phyloP scores from a whole-genome alignment of 2,888 invertebrate species.

The Salticus scenicus region DNA sequence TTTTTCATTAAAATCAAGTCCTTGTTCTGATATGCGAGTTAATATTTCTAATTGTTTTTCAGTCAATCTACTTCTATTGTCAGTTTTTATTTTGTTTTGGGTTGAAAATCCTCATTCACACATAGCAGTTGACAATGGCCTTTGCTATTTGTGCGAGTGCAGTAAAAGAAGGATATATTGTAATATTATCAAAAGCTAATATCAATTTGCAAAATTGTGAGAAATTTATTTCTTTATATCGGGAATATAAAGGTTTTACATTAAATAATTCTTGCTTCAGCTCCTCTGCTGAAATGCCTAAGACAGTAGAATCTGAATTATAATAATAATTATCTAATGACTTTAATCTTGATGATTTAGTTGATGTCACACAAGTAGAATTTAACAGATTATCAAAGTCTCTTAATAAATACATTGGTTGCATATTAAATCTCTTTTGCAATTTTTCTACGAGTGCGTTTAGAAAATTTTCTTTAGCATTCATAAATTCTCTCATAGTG shows the following conservation, averaged over 20 bases:
- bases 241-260: not conserved
- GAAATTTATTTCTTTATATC: not conserved
- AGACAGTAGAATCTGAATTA: not conserved
- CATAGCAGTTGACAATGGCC: not conserved
- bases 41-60: too few relatives aligned
- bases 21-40: too few relatives aligned
- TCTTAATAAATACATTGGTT: not conserved
- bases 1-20: too few relatives aligned
- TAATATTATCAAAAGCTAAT: not conserved
- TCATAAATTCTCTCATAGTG: not conserved
- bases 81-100: too few relatives aligned
- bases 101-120: conserved; percentile 14
- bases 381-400: conserved; percentile 9
- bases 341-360: not conserved
- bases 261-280: not conserved
- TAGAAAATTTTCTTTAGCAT: not conserved
- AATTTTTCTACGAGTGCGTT: not conserved
- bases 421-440: not conserved
- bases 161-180: not conserved
- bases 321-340: not conserved
- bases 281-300: not conserved
- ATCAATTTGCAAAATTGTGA: conserved; percentile 13
- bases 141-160: not conserved
- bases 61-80: too few relatives aligned
- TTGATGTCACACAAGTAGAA: not conserved